phyloP scores from a whole-genome alignment of 2,113 vertebrate species.

The Variabilichromis moorii region DNA sequence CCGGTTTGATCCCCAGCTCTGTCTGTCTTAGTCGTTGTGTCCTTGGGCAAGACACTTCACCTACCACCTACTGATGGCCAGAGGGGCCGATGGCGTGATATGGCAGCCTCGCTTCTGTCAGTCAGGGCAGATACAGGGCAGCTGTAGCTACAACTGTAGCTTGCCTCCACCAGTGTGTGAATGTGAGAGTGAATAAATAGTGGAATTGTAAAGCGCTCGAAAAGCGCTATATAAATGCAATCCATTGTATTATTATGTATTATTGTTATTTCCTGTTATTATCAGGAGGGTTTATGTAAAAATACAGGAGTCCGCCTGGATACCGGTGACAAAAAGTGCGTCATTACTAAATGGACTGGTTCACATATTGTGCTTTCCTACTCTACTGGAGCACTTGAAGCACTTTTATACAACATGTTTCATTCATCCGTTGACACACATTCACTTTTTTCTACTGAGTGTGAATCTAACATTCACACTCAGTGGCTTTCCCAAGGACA shows the following conservation, averaged over 20 bases:
- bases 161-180: background rate
- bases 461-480: background rate
- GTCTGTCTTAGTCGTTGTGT: background rate
- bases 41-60: background rate
- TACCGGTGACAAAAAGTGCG: background rate
- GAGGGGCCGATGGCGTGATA: rapidly evolving
- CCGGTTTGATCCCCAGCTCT: background rate
- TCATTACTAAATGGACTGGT: background rate
- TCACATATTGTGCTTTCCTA: background rate
- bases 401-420: background rate
- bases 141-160: background rate
- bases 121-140: background rate
- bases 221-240: background rate
- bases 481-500: background rate
- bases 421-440: background rate
- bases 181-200: background rate
- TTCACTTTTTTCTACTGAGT: background rate
- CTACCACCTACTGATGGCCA: rapidly evolving
- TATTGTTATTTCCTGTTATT: background rate
- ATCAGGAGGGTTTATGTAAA: background rate
- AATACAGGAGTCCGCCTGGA: background rate
- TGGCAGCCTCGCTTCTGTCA: background rate
- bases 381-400: background rate
- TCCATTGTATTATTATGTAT: background rate
- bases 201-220: rapidly evolving